These are phyloP conservation scores for Autographa pulchrina DNA, from an alignment of 2,888 invertebrate species.

Conservation along the genomic window DNA sequence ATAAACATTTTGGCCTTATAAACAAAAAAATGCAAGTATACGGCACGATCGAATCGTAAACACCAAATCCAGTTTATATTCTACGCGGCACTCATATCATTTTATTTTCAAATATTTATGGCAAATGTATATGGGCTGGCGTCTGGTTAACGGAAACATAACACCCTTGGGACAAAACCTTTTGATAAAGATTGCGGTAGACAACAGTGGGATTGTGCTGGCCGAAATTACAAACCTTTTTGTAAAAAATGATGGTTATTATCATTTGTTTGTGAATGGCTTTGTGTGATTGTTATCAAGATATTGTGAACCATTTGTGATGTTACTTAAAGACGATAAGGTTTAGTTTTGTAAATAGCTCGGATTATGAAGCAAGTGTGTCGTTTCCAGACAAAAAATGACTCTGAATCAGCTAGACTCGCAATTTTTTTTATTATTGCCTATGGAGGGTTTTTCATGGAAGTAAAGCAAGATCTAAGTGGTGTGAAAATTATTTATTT, in stretches of 20 bases:
- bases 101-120: slow-evolving; percentile 46
- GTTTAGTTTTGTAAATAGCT: neutral
- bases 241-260: slow-evolving; percentile 1
- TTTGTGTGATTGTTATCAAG: neutral
- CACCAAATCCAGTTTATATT: slow-evolving; percentile 28
- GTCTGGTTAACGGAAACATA: slow-evolving; percentile 48
- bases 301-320: neutral
- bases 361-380: neutral
- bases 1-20: too few relatives aligned
- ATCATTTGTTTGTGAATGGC: neutral
- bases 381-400: neutral
- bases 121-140: slow-evolving; percentile 27
- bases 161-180: slow-evolving; percentile 63
- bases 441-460: too few relatives aligned
- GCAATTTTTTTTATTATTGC: neutral
- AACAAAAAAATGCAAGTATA: neutral
- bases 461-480: too few relatives aligned
- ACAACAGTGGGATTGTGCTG: slow-evolving; percentile 27
- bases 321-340: neutral
- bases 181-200: slow-evolving; percentile 38
- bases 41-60: slow-evolving; percentile 21
- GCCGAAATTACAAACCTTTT: slow-evolving; percentile 24
- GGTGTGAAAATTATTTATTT: too few relatives aligned
- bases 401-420: neutral
- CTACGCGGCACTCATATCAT: slow-evolving; percentile 32